Evolutionary conservation across 1,140 invertebrate genomes (phyloP), one percentile per base, ranked within the genome.

Genomic region (Lordiphosa collinella): DNA sequence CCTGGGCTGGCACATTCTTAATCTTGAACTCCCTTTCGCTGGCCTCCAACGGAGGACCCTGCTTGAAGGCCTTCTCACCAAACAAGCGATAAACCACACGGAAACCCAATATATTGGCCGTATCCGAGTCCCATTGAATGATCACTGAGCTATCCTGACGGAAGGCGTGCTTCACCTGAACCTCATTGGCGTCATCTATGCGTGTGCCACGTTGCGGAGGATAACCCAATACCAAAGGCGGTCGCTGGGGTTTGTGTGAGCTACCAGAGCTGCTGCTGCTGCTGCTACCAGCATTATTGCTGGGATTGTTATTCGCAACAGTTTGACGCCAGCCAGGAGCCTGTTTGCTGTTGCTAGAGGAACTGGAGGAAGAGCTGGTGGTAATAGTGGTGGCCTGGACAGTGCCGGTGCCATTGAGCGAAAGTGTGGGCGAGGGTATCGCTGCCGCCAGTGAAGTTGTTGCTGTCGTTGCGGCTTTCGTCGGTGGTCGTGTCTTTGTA

Each of bases 21-120:
- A 97, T 96, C 89, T 95, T 96, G 78, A 97, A 97, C 89, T 97
- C 95, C 64, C 95, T 90, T 89, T 97, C 95, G 58, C 94, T 95
- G 1, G 95, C 93, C 87, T 96, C 95, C 31, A 98, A 89, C 1
- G 95, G 95, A 12, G 95, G 95, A 0, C 95, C 96, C 80, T 96
- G 94, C 67, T 97, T 96, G 88, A 97, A 98, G 56, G 92, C 94
- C 68, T 94, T 94, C 68, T 97, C 96, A 1, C 96, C 96, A 78
- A 98, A 98, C 8, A 97, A 89, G 46, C 96, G 89, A 87, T 97
- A 97, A 6, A 97, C 95, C 6, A 97, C 95, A 46, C 96, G 91
- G 78, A 97, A 97, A 9, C 96, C 96, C 0, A 96, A 89, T 64
- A 96, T 95, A 73, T 96, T 96, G 0, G 93, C 91, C 1, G 94